phyloP scores from a whole-genome alignment of 2,113 vertebrate species.

The Gambusia holbrooki region DNA sequence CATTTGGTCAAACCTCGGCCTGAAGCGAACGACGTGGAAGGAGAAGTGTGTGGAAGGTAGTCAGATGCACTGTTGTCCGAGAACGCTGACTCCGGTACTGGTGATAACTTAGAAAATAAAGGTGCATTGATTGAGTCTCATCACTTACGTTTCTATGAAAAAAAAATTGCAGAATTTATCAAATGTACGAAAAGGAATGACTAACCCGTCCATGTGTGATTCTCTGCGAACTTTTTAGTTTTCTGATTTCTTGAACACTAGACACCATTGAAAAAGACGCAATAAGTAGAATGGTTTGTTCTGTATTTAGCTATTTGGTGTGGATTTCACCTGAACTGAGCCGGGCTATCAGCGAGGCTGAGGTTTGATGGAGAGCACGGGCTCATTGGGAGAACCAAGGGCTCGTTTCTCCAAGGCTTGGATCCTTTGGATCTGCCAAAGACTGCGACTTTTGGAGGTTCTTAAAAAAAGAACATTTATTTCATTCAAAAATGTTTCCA shows the following conservation, averaged over 20 bases:
- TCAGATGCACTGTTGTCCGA: conserved; percentile 69
- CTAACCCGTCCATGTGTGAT: conserved; percentile 73
- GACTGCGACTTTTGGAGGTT: conserved; percentile 73
- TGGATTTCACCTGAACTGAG: conserved; percentile 60
- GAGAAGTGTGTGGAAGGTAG: conserved; percentile 65
- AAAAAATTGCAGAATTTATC: background rate
- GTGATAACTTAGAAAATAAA: conserved; percentile 72
- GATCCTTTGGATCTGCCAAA: conserved; percentile 73
- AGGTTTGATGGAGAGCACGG: conserved; percentile 80
- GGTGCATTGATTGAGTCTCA: background rate
- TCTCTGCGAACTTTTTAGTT: conserved; percentile 67
- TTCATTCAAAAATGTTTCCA: background rate
- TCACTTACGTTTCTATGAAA: background rate
- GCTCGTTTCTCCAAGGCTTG: conserved; percentile 57
- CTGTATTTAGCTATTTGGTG: too few relatives aligned
- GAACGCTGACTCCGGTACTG: conserved; percentile 74
- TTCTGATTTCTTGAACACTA: conserved; percentile 73
- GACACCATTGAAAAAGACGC: conserved; percentile 27
- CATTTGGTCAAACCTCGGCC: conserved; percentile 32
- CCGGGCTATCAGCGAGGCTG: conserved; percentile 77
- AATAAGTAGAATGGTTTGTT: background rate
- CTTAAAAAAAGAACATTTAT: conserved; percentile 61
- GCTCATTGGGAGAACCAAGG: conserved; percentile 85
- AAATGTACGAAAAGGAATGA: background rate
- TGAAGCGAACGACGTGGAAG: conserved; percentile 59